phyloP scores from a whole-genome alignment of 2,113 vertebrate species.

The Agapornis roseicollis region DNA sequence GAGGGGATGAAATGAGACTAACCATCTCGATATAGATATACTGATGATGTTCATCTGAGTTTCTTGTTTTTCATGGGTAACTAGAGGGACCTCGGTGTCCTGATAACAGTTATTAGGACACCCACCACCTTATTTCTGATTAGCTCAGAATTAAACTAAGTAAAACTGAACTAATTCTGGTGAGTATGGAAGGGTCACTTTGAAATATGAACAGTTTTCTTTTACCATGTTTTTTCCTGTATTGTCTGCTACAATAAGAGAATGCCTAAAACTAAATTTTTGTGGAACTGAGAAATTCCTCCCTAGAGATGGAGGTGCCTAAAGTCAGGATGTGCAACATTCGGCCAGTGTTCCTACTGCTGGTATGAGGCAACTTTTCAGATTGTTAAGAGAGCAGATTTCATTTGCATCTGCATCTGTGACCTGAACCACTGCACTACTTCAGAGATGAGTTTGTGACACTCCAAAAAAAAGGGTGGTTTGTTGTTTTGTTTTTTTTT shows the following conservation, averaged over 20 bases:
- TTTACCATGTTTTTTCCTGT: neutral
- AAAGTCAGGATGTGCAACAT: neutral
- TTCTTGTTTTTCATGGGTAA: neutral
- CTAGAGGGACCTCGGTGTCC: neutral
- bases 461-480: neutral
- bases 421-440: neutral
- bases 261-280: neutral
- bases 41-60: neutral
- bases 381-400: neutral
- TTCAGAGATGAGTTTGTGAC: neutral
- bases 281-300: neutral
- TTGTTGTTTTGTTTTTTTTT: neutral
- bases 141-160: neutral
- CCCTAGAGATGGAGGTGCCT: neutral
- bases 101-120: neutral
- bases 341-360: neutral
- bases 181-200: neutral
- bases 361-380: neutral
- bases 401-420: neutral
- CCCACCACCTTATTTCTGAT: neutral
- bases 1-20: neutral
- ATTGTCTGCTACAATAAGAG: accelerated
- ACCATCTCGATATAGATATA: neutral
- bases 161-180: neutral
- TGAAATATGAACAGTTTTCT: neutral